Evolutionary conservation across 2,797 vertebrate species (phyloP).

Genomic region (Enteromius argenteus): DNA sequence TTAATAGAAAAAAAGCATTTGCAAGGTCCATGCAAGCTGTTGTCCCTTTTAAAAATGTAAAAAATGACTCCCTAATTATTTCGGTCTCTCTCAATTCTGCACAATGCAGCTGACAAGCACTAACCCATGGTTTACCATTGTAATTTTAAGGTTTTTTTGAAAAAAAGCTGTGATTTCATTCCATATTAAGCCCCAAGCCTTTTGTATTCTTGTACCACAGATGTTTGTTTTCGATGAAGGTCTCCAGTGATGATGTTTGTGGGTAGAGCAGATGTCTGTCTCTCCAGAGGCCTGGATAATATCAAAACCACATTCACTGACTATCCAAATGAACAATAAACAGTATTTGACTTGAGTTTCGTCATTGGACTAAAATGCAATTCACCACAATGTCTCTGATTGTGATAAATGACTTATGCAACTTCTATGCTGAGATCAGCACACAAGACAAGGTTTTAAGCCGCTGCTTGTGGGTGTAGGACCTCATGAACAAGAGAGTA

Average conservation of each 20-base stretch:
- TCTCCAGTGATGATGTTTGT: slow-evolving; percentile 20
- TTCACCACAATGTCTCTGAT: slow-evolving; percentile 15
- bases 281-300: slow-evolving; percentile 8
- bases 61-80: not conserved
- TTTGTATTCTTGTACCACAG: slow-evolving; percentile 6
- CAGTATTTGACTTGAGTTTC: slow-evolving; percentile 33
- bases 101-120: not conserved
- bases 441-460: not conserved
- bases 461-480: slow-evolving; percentile 8
- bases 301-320: slow-evolving; percentile 15
- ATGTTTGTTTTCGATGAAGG: slow-evolving; percentile 8
- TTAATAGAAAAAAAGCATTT: not conserved
- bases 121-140: not conserved
- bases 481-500: slow-evolving; percentile 18
- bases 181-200: not conserved
- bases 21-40: not conserved
- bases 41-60: not conserved
- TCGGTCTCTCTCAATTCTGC: not conserved
- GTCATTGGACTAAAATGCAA: slow-evolving; percentile 3
- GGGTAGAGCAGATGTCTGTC: slow-evolving; percentile 17
- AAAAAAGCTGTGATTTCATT: slow-evolving; percentile 19
- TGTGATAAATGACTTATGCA: not conserved
- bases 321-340: slow-evolving; percentile 44
- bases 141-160: not conserved
- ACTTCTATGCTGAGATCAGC: slow-evolving; percentile 5